Percentiles rank a stretch among this genome's conserved stretches.
Evolutionary conservation across 2,888 invertebrate genomes (phyloP).

Genomic region (Steinernema scapterisci): DNA sequence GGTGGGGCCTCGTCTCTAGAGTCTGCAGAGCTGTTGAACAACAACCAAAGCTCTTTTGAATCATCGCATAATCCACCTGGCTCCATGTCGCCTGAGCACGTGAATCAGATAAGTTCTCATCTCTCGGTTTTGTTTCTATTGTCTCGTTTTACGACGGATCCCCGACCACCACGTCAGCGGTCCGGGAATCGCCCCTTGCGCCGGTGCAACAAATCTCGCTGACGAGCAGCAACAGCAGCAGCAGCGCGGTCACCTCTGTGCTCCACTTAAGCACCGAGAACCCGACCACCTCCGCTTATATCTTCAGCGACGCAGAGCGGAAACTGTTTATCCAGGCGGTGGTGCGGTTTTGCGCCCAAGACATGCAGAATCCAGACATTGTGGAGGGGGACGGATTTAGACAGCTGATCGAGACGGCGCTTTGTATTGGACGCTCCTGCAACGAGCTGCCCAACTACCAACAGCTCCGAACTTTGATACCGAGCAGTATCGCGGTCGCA

Average conservation of each 20-base stretch:
- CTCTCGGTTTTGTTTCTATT: not conserved
- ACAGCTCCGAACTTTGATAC: constrained; percentile 3
- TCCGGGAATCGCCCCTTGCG: constrained; percentile 10
- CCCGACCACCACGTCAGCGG: constrained; percentile 2
- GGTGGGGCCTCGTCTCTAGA: not conserved
- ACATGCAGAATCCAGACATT: constrained; percentile 46
- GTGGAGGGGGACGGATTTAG: constrained; percentile 48
- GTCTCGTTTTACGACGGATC: not conserved
- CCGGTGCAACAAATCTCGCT: constrained; percentile 27
- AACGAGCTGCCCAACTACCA: constrained; percentile 13
- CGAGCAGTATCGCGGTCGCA: not conserved
- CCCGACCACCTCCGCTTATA: constrained; percentile 33
- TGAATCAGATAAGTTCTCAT: constrained; percentile 15
- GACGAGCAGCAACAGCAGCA: constrained; percentile 10
- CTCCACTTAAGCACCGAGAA: not conserved
- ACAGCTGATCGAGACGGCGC: constrained; percentile 45
- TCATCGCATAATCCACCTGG: constrained; percentile 13
- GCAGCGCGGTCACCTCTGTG: not conserved
- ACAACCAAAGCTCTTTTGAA: constrained; percentile 16
- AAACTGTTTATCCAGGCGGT: constrained; percentile 47
- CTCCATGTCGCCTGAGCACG: constrained; percentile 19
- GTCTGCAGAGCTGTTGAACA: not conserved
- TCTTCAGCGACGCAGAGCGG: constrained; percentile 42
- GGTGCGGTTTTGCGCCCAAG: constrained; percentile 49
- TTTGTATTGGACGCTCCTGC: constrained; percentile 47